A percentile compares a stretch with the other conserved stretches of the same genome.
Conservation (phyloP, 30 jellyfish, hydroid and myxozoan species). For the Clytia hemisphaerica region DNA sequence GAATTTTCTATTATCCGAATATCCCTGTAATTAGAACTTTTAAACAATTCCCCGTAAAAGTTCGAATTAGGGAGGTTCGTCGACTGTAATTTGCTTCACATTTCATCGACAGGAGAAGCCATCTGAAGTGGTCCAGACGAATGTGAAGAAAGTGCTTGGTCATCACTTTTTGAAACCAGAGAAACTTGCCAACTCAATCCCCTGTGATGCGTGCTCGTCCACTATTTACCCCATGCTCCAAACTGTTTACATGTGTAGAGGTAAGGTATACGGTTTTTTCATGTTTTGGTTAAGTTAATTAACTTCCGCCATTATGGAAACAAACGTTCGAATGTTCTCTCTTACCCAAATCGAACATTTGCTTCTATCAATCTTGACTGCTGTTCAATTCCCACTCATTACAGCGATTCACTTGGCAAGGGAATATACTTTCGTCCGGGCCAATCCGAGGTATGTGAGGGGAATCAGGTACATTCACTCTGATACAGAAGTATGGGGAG, state of each 20-base stretch:
- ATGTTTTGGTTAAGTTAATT: neutral
- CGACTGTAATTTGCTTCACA: neutral
- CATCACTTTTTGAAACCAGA: constrained; percentile 65
- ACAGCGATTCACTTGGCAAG: too few species aligned
- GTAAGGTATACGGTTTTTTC: too few species aligned
- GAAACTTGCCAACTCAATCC: constrained; percentile 41
- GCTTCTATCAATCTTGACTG: too few species aligned
- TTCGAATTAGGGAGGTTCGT: neutral
- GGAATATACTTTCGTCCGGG: too few species aligned
- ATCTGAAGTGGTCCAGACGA: constrained; percentile 23
- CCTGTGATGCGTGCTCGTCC: constrained; percentile 87
- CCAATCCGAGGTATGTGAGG: too few species aligned
- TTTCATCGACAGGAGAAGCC: constrained; percentile 30
- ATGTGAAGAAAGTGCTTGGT: constrained; percentile 61
- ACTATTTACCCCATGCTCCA: constrained; percentile 76
- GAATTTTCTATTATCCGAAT: neutral
- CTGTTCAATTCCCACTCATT: too few species aligned
- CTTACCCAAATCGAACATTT: too few species aligned
- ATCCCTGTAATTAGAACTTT: neutral
- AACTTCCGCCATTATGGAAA: neutral
- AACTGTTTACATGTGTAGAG: constrained; percentile 54
- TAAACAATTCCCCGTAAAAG: neutral
- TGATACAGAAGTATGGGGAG: too few species aligned
- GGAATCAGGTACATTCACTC: too few species aligned
- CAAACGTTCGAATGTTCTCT: too few species aligned